These are phyloP conservation scores for Drosophila tropicalis DNA, from an alignment of 1,140 invertebrate species.

Conservation along the genomic window DNA sequence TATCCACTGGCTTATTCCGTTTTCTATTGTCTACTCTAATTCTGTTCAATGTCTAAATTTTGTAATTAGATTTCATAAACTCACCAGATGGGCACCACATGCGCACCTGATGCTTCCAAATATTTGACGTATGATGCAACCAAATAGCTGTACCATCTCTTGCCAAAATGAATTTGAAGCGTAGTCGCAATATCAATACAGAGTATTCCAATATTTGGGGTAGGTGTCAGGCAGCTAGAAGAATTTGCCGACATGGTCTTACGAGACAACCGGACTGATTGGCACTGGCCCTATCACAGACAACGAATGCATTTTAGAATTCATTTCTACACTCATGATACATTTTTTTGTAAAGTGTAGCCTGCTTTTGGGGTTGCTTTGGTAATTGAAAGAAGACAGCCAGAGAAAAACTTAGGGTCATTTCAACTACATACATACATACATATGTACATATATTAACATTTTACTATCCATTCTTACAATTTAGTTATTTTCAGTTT, in stretches of 20 bases:
- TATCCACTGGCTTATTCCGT: background rate
- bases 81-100: slow-evolving; percentile 93
- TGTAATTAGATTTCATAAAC: slow-evolving; percentile 31
- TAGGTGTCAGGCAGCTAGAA: background rate
- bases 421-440: too few species aligned
- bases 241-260: background rate
- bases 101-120: slow-evolving; percentile 91
- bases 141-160: slow-evolving; percentile 88
- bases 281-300: background rate
- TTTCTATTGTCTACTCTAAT: background rate
- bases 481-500: too few species aligned
- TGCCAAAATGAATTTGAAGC: slow-evolving; percentile 80
- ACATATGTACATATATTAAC: too few species aligned
- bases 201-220: slow-evolving; percentile 86
- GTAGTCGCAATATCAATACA: slow-evolving; percentile 86
- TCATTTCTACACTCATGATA: background rate
- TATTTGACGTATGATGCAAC: slow-evolving; percentile 94
- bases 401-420: background rate
- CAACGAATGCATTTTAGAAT: background rate
- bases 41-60: background rate
- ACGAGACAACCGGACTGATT: background rate
- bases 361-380: slow-evolving; percentile 26
- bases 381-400: background rate
- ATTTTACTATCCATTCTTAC: too few species aligned
- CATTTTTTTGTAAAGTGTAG: background rate